These are phyloP conservation scores for Drosophila kikkawai DNA, from an alignment of 1,140 invertebrate genomes.

Conservation along the genomic window DNA sequence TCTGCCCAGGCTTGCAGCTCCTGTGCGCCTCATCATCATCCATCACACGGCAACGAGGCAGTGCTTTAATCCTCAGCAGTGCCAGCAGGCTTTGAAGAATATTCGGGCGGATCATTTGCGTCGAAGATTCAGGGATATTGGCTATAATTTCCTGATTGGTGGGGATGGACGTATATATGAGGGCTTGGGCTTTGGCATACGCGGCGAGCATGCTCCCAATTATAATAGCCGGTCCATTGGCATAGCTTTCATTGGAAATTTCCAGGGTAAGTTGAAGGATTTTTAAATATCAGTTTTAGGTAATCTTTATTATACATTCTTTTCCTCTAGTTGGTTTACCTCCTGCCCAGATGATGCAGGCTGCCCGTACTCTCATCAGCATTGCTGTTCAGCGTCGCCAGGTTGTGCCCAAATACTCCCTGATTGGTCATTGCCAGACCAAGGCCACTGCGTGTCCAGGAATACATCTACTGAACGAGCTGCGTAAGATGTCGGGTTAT, in stretches of 20 bases:
- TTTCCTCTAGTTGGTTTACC: constrained; percentile 77
- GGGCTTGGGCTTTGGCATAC: constrained; percentile 87
- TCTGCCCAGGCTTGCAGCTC: constrained; percentile 20
- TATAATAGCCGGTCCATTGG: constrained; percentile 89
- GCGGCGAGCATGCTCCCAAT: constrained; percentile 88
- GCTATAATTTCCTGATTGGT: constrained; percentile 88
- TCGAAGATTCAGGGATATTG: constrained; percentile 89
- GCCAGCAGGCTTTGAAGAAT: constrained; percentile 85
- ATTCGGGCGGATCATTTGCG: constrained; percentile 88
- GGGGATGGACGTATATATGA: constrained; percentile 85
- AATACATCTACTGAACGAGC: constrained; percentile 26
- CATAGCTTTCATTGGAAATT: constrained; percentile 87
- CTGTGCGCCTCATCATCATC: constrained; percentile 31
- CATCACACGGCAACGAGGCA: constrained; percentile 43
- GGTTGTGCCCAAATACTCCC: constrained; percentile 31
- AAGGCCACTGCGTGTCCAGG: constrained; percentile 49
- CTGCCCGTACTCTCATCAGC: constrained; percentile 86
- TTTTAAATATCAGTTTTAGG: no score
- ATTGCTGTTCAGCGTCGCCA: constrained; percentile 38
- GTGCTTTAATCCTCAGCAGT: constrained; percentile 65
- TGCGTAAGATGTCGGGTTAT: constrained; percentile 36
- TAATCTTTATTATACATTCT: background rate
- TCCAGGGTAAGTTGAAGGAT: constrained; percentile 72
- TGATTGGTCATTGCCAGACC: constrained; percentile 43
- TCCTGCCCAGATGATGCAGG: constrained; percentile 86